Percentiles rank a stretch among this genome's conserved stretches.
Conservation (phyloP, 2,113 vertebrate genomes). For the Falco punctatus region DNA sequence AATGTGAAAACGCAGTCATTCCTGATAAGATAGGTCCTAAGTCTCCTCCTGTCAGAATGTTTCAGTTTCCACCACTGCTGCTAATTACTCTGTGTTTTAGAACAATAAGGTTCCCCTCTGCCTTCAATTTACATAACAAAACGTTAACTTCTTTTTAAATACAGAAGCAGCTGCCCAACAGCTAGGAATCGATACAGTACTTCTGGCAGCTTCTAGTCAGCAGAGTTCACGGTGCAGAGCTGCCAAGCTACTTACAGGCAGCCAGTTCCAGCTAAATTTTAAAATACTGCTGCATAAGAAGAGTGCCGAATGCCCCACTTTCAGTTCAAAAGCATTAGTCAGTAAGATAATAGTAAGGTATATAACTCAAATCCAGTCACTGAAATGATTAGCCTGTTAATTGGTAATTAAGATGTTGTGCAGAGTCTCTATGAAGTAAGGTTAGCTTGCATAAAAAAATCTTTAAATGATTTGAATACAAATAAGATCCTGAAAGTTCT, state of each 20-base stretch:
- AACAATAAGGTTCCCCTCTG: background rate
- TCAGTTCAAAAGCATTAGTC: background rate
- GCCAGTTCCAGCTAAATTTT: background rate
- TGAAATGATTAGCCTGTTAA: background rate
- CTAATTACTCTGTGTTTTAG: background rate
- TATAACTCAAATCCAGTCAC: background rate
- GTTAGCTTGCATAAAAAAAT: background rate
- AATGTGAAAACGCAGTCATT: background rate
- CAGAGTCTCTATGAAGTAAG: background rate
- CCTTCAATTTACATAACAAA: background rate
- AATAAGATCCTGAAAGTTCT: background rate
- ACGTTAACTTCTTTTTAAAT: background rate
- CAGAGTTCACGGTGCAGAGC: background rate
- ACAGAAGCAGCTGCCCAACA: background rate
- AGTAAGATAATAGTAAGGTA: background rate
- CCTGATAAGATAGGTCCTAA: background rate
- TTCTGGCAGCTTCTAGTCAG: background rate
- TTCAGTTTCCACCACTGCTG: background rate
- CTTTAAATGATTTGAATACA: background rate
- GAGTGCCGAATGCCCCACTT: background rate
- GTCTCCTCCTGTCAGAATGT: background rate
- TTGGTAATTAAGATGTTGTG: background rate
- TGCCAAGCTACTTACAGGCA: background rate
- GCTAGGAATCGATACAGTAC: background rate
- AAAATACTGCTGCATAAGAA: background rate